Percentiles rank a stretch among this genome's conserved stretches.
phyloP scores from a whole-genome alignment of 2,113 vertebrate genomes.

The Calidris pugnax region DNA sequence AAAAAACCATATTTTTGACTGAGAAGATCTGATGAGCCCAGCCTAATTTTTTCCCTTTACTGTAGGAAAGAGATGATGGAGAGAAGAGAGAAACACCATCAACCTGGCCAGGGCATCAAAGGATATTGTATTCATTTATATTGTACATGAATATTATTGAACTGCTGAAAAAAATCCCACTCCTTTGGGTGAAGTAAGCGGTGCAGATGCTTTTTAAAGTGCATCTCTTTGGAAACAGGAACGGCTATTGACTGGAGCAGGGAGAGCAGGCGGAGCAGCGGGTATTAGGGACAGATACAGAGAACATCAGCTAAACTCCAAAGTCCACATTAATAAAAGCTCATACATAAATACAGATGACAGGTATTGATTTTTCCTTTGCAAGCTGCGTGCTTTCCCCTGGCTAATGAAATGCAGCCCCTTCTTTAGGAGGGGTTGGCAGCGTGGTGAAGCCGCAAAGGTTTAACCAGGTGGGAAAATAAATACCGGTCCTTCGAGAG shows the following conservation, averaged over 20 bases:
- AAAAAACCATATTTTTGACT: neutral
- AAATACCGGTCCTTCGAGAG: neutral
- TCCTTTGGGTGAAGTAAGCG: neutral
- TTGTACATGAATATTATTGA: neutral
- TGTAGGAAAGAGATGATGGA: neutral
- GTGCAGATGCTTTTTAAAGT: neutral
- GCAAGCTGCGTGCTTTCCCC: neutral
- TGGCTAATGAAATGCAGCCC: neutral
- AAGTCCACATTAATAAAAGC: neutral
- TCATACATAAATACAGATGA: conserved; percentile 7
- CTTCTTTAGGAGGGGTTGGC: neutral
- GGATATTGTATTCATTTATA: neutral
- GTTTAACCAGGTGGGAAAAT: neutral
- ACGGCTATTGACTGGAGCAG: neutral
- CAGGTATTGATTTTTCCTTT: conserved; percentile 26
- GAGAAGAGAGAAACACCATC: neutral
- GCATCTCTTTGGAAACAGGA: neutral
- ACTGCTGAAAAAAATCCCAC: neutral
- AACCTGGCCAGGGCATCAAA: neutral
- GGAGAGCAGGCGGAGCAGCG: fast-evolving
- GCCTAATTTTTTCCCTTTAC: neutral
- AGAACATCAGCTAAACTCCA: neutral
- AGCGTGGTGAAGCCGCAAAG: fast-evolving
- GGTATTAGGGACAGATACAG: neutral
- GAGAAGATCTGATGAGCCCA: neutral